These are phyloP conservation scores for Agrochola litura DNA, from an alignment of 2,888 invertebrate genomes.

Conservation along the genomic window DNA sequence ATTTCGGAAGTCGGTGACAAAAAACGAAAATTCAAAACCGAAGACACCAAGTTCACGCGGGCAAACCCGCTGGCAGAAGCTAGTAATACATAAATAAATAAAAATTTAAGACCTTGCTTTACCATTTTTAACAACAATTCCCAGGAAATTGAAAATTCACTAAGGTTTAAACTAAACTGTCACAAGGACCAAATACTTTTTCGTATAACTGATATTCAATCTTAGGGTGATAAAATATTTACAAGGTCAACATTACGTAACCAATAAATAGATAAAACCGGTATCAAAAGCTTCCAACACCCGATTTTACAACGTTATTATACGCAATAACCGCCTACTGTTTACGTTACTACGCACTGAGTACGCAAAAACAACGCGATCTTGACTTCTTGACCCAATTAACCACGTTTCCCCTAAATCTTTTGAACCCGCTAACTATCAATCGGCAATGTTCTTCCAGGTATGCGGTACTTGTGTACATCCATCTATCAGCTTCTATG, in stretches of 20 bases:
- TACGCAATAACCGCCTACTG: constrained; percentile 17
- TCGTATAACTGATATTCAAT: neutral
- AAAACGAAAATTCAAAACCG: too few relatives aligned
- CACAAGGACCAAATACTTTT: neutral
- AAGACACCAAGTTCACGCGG: too few relatives aligned
- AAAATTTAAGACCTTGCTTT: too few relatives aligned
- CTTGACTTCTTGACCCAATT: constrained; percentile 70
- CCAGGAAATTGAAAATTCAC: neutral
- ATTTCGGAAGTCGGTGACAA: too few relatives aligned
- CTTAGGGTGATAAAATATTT: neutral
- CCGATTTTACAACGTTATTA: constrained; percentile 1
- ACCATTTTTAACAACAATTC: neutral
- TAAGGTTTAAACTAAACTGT: neutral
- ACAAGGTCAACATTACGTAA: neutral
- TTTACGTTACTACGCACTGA: constrained; percentile 38
- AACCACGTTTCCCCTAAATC: constrained; percentile 15
- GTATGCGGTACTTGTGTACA: constrained; percentile 28
- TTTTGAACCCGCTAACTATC: constrained; percentile 50
- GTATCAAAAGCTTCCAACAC: constrained; percentile 5
- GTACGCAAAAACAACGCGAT: constrained; percentile 39
- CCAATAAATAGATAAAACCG: neutral
- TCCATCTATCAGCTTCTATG: constrained; percentile 39
- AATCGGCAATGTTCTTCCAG: constrained; percentile 42
- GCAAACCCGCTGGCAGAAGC: too few relatives aligned
- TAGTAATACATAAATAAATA: too few relatives aligned